These are phyloP conservation scores for Tethea ocularis DNA, from an alignment of 2,888 invertebrate genomes.

Conservation along the genomic window DNA sequence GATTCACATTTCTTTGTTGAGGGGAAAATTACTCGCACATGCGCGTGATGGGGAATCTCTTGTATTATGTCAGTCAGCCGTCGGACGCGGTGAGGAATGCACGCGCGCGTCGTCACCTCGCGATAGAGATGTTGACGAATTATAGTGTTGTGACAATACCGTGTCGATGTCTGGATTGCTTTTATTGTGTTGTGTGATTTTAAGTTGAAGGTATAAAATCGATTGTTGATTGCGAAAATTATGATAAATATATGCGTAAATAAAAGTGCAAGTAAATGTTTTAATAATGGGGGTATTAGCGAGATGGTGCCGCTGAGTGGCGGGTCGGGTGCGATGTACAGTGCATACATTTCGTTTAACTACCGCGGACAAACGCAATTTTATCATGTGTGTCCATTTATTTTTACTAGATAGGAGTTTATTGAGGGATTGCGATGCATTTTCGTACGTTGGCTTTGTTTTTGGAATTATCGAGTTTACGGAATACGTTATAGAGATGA, in stretches of 20 bases:
- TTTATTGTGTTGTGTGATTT: conserved; percentile 3
- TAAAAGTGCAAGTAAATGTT: conserved; percentile 51
- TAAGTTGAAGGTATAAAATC: neutral
- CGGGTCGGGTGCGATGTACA: conserved; percentile 14
- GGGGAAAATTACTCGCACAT: conserved; percentile 33
- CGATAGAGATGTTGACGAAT: conserved; percentile 14
- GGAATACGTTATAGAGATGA: neutral
- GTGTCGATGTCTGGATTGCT: conserved; percentile 4
- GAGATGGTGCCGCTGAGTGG: conserved; percentile 38
- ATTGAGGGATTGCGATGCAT: neutral
- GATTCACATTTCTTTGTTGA: conserved; percentile 32
- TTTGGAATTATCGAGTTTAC: neutral
- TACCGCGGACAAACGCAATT: conserved; percentile 53
- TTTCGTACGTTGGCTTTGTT: neutral
- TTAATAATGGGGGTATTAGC: conserved; percentile 64
- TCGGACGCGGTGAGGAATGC: conserved; percentile 46
- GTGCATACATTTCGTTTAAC: conserved; percentile 25
- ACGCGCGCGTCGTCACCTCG: conserved; percentile 33
- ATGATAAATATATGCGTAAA: neutral
- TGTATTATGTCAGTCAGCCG: conserved; percentile 63
- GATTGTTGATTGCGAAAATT: neutral
- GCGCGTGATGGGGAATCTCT: conserved; percentile 42
- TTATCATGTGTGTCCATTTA: conserved; percentile 17
- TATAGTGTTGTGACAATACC: conserved; percentile 57
- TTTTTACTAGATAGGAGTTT: neutral